Conservation (phyloP, 2,888 invertebrate species). For the Sinelater perroti region DNA sequence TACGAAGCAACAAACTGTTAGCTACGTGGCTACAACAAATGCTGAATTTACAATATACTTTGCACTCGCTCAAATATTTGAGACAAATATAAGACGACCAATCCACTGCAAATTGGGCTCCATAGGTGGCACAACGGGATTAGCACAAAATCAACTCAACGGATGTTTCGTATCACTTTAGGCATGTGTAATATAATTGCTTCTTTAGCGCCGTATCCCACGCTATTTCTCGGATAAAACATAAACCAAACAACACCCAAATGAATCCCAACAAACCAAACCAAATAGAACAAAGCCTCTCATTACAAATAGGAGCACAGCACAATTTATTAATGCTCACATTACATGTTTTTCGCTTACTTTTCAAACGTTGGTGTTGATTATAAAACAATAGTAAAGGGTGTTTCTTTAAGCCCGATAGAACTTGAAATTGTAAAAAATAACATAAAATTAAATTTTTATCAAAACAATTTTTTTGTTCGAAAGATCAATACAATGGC, state of each 20-base stretch:
- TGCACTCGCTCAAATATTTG: conserved; percentile 70
- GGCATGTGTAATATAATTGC: conserved; percentile 68
- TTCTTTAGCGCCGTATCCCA: conserved; percentile 60
- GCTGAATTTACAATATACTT: conserved; percentile 77
- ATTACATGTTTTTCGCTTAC: no score
- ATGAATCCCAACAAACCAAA: conserved; percentile 72
- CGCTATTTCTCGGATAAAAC: conserved; percentile 67
- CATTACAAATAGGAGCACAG: conserved; percentile 74
- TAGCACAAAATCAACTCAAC: conserved; percentile 72
- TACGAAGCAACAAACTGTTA: conserved; percentile 64
- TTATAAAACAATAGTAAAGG: no score
- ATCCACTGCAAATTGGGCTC: conserved; percentile 82
- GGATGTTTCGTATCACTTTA: conserved; percentile 59
- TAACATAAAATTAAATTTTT: no score
- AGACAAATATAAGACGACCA: conserved; percentile 79
- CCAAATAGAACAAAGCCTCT: conserved; percentile 73
- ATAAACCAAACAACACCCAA: conserved; percentile 74
- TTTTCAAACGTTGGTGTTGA: no score
- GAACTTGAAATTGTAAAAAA: no score
- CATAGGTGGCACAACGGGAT: conserved; percentile 77
- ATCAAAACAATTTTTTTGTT: no score
- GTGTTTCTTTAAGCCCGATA: no score
- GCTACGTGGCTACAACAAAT: conserved; percentile 74
- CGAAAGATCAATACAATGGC: no score
- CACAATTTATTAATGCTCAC: no score